Conservation (phyloP, 2,113 vertebrate species). For the Scomber scombrus region DNA sequence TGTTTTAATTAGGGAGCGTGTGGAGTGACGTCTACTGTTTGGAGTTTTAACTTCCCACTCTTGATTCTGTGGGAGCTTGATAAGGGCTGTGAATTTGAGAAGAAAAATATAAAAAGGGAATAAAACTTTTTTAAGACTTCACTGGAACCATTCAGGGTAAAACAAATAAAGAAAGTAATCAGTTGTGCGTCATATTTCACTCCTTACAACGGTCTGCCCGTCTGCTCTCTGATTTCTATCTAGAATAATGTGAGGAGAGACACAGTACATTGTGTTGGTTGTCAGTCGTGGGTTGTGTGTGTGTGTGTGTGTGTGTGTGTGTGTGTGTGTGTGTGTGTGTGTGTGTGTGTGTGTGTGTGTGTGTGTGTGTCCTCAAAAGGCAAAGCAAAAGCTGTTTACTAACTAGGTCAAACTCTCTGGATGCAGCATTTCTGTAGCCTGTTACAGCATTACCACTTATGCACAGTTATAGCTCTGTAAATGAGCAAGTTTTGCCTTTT, state of each 20-base stretch:
- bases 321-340: background rate
- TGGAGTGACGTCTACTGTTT: constrained; percentile 34
- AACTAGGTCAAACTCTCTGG: constrained; percentile 49
- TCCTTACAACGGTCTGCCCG: background rate
- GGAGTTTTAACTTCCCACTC: constrained; percentile 23
- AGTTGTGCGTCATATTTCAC: background rate
- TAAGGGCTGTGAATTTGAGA: background rate
- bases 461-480: constrained; percentile 13
- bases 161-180: background rate
- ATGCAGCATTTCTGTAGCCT: background rate
- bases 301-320: background rate
- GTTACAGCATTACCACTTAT: constrained; percentile 3
- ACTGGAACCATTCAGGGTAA: background rate
- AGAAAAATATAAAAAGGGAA: constrained; percentile 10
- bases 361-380: constrained; percentile 6
- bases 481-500: background rate
- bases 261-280: constrained; percentile 29
- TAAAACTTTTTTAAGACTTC: constrained; percentile 2
- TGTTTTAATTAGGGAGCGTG: constrained; percentile 60
- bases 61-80: constrained; percentile 19
- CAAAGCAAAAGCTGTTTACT: constrained; percentile 44
- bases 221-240: constrained; percentile 15
- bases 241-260: constrained; percentile 31
- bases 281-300: constrained; percentile 26
- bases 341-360: constrained; percentile 7